These are phyloP conservation scores for Lasioglossum leucozonium DNA, from an alignment of 2,888 invertebrate species.

Conservation along the genomic window DNA sequence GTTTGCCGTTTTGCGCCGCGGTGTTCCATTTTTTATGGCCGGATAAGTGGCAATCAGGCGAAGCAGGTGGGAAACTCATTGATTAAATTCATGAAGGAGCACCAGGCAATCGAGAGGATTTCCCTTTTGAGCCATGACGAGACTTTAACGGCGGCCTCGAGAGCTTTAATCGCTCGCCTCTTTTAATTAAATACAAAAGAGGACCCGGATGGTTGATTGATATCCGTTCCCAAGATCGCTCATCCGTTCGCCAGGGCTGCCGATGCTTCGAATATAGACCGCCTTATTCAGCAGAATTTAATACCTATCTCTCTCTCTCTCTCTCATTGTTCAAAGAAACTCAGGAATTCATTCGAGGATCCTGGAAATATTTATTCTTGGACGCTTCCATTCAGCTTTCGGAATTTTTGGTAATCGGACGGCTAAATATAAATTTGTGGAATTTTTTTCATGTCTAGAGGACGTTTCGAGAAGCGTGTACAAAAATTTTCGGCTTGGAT, in stretches of 20 bases:
- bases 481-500: background rate
- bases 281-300: background rate
- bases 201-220: background rate
- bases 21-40: background rate
- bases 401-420: background rate
- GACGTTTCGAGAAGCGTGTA: background rate
- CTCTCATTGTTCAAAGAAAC: background rate
- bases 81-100: conserved; percentile 17
- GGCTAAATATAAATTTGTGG: background rate
- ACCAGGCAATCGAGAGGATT: conserved; percentile 2
- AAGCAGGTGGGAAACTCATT: conserved; percentile 12
- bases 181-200: conserved; percentile 7
- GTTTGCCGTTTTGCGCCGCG: background rate
- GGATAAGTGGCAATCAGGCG: background rate
- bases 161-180: background rate
- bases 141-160: conserved; percentile 3
- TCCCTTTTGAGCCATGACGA: conserved; percentile 5
- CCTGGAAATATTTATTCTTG: background rate
- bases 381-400: background rate
- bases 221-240: background rate
- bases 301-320: background rate
- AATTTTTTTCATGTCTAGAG: background rate
- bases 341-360: background rate
- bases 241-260: background rate
- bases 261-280: background rate